Evolutionary conservation across 2,113 vertebrate species (phyloP), one percentile per base, ranked within the genome.

Genomic region (Podarcis cretensis): DNA sequence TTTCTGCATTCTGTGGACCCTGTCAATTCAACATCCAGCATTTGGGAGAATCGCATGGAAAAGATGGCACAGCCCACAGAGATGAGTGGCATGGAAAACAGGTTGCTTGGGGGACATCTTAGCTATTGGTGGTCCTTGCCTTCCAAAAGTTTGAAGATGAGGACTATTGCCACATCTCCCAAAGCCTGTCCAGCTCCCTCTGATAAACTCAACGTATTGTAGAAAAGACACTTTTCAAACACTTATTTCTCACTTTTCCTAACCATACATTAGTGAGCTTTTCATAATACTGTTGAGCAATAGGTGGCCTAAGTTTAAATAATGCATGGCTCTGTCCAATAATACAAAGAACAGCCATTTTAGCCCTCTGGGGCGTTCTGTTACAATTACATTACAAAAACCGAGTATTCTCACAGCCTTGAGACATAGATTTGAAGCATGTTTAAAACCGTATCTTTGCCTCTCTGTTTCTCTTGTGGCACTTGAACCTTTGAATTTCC

Each of bases 361-460:
- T 63, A 63, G 6, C n/a, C 27, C 37, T 88, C 83, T 74, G 81
- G 25, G 48, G 48, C 32, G 69, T 57, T 25, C 32, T 59, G n/a
- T 21, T 74, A 30, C 14, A 18, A 3, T 25, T 90, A 20, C 76
- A 81, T 87, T 83, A 84, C 14, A 89, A 20, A 85, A 40, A 37
- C 43, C 68, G 16, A 63, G 81, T 25, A 83, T 89, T 59, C 57
- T 63, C 32, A 90, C 74, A 48, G 6, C 81, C 83, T 48, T 81
- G 69, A 91, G 83, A 94, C 75, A 2, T 43, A 63, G 23, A 89
- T 10, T 80, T 23, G 1, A 75, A 59, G 81, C 13, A 75, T 37
- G 9, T 14, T 89, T 79, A 83, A 68, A 95, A 92, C 12, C 6
- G 3, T 5, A 4, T n/a, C 57, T 90, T 79, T 89, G 27, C 91